Base-by-base conservation (phyloP, 2,797 vertebrate genomes). In the Odontamblyopus rebecca region DNA sequence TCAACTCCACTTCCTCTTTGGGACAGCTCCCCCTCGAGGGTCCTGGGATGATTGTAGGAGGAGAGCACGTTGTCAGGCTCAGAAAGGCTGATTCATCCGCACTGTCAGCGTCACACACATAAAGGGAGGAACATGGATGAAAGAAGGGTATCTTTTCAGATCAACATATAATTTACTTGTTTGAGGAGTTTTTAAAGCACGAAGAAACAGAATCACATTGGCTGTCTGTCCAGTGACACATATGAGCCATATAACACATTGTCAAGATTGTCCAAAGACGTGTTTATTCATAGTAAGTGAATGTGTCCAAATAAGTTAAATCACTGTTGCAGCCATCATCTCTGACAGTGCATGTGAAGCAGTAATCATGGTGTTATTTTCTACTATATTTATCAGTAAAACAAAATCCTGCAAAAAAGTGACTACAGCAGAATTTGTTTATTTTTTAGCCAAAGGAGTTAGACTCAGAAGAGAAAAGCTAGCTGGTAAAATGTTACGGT, bases 1-100 rank as follows among this genome's bases (percentile, higher is more conserved):
- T 92, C 86, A 85, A 75, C 30, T 89, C 74, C 79, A 85, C 85
- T 87, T 88, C 85, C 89, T 89, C 86, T 89, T 89, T 85, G 73
- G 79, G 35, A 73, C 48, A 12, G 50, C 38, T 60, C 53, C 60
- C 50, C 51, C 53, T 54, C 57, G 38, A 30, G 68, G 59, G 53
- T 75, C 38, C 29, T 29, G 76, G 48, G 26, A 26, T 68, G 59
- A 74, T 73, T 69, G 88, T 85, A 71, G 79, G 86, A 82, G 82
- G 76, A 3, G 23, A 41, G 41, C n/a, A 26, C n/a, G 8, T 12
- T 82, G 53, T 67, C 67, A 41, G 72, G 81, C 54, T 84, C 78
- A 74, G 79, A 72, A 61, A 3, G 64, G 68, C 70, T 84, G 78
- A 85, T 79, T 84, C 84, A 84, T 80, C 70, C 15, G 29, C 70